Percentiles rank a stretch among this genome's conserved stretches.
Evolutionary conservation across 2,888 invertebrate species (phyloP).

Genomic region (Plagodis pulveraria): DNA sequence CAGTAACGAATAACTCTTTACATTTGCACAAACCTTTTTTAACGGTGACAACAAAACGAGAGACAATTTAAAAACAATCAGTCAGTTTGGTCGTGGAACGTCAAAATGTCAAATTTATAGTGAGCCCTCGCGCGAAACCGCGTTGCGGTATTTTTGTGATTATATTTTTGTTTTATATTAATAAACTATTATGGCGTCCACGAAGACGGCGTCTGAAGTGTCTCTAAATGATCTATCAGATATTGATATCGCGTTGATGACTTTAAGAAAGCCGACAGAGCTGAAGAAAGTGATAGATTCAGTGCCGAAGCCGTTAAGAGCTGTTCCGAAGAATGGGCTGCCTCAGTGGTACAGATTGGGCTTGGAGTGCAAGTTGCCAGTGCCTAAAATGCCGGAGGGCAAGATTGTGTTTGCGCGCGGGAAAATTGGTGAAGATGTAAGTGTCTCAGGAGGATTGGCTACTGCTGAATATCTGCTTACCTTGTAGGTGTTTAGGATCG

Average conservation of each 20-base stretch:
- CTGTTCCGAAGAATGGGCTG: conserved; percentile 79
- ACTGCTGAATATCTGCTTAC: no score
- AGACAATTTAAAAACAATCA: conserved; percentile 35
- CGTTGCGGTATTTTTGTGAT: conserved; percentile 44
- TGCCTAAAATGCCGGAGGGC: conserved; percentile 79
- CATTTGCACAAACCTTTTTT: conserved; percentile 2
- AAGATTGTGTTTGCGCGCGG: conserved; percentile 80
- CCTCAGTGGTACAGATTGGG: conserved; percentile 82
- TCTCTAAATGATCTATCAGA: conserved; percentile 57
- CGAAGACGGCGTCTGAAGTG: conserved; percentile 41
- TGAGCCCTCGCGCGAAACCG: conserved; percentile 41
- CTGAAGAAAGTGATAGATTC: conserved; percentile 77
- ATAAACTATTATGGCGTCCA: conserved; percentile 49
- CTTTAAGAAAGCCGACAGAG: conserved; percentile 74
- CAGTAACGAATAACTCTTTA: conserved; percentile 5
- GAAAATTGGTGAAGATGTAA: conserved; percentile 79
- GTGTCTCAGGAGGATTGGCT: conserved; percentile 39
- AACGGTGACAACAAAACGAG: neutral
- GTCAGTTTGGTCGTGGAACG: conserved; percentile 49
- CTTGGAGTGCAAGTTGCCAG: conserved; percentile 81
- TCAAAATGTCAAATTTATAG: conserved; percentile 58
- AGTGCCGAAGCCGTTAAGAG: conserved; percentile 71
- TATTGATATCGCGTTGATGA: conserved; percentile 68
- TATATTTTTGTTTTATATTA: conserved; percentile 43
- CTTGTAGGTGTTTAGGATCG: neutral